Evolutionary conservation across 2,797 vertebrate species (phyloP).

Genomic region (Bradypodion ventrale): DNA sequence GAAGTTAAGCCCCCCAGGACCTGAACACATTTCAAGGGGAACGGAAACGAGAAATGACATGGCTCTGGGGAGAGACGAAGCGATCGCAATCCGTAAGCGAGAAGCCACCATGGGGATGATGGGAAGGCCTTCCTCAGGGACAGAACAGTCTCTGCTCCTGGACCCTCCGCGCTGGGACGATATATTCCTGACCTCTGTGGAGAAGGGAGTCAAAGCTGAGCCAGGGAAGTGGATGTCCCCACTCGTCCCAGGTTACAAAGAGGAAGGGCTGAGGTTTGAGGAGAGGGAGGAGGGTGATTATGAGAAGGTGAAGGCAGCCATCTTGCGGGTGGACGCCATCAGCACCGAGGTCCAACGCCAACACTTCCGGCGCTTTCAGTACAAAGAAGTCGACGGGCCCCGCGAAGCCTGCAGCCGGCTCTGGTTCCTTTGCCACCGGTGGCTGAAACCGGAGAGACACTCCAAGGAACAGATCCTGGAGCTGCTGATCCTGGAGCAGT

Average conservation of each 20-base stretch:
- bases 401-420: slow-evolving; percentile 69
- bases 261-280: slow-evolving; percentile 2
- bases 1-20: not conserved
- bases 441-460: slow-evolving; percentile 67
- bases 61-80: not conserved
- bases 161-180: slow-evolving; percentile 5
- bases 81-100: too few species aligned
- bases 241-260: slow-evolving; percentile 9
- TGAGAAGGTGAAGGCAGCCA: slow-evolving; percentile 34
- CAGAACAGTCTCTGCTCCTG: not conserved
- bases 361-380: slow-evolving; percentile 66
- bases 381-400: slow-evolving; percentile 64
- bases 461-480: slow-evolving; percentile 71
- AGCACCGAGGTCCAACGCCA: slow-evolving; percentile 50
- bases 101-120: fast-evolving
- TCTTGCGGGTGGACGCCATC: slow-evolving; percentile 29
- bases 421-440: slow-evolving; percentile 68
- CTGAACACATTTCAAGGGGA: not conserved
- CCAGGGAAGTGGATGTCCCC: slow-evolving; percentile 19
- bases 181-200: slow-evolving; percentile 1
- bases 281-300: slow-evolving; percentile 12
- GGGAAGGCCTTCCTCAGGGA: not conserved
- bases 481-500: slow-evolving; percentile 67
- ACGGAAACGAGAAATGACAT: not conserved
- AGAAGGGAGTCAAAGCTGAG: not conserved